phyloP scores from a whole-genome alignment of 2,113 vertebrate genomes.

The Potamarius usumacintae region DNA sequence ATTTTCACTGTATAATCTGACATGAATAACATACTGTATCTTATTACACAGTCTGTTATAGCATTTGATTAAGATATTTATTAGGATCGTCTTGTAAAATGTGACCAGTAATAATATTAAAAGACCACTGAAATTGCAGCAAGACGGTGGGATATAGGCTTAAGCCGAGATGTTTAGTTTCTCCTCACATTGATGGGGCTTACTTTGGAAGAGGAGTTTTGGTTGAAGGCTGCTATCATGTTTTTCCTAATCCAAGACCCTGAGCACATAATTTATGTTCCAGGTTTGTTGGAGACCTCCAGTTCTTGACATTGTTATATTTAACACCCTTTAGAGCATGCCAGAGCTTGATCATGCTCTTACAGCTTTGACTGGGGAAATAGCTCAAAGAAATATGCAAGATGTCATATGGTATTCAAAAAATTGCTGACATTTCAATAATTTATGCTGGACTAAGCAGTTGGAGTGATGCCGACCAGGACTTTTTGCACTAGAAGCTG shows the following conservation, averaged over 20 bases:
- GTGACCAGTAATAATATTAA: background rate
- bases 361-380: background rate
- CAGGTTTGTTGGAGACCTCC: background rate
- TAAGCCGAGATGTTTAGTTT: background rate
- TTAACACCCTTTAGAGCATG: slow-evolving; percentile 3
- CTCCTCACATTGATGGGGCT: background rate
- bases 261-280: slow-evolving; percentile 3
- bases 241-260: background rate
- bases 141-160: background rate
- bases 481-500: background rate
- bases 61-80: background rate
- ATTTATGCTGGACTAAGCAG: slow-evolving; percentile 30
- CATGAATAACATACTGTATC: background rate
- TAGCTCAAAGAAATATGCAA: background rate
- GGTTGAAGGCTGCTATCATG: background rate
- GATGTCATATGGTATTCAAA: background rate
- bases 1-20: background rate
- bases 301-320: slow-evolving; percentile 12
- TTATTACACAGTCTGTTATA: background rate
- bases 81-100: background rate
- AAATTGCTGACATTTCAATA: slow-evolving; percentile 10
- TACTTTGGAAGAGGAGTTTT: background rate
- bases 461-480: slow-evolving; percentile 1
- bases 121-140: background rate
- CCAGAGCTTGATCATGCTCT: background rate